phyloP scores from a whole-genome alignment of 2,888 invertebrate genomes.

The Luffia ferchaultella region DNA sequence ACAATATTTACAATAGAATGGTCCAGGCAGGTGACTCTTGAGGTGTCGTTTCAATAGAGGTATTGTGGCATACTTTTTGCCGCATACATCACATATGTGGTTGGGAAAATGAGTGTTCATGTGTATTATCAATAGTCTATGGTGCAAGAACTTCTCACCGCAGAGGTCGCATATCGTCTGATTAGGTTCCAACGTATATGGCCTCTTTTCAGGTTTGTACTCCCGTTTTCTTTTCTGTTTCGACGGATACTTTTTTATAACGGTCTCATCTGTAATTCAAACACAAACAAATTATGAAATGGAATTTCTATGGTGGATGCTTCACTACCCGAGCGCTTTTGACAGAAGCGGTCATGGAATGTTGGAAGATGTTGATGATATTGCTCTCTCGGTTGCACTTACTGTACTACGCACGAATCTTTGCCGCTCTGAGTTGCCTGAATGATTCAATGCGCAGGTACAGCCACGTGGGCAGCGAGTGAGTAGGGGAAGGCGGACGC shows the following conservation, averaged over 20 bases:
- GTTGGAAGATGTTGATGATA: too few relatives aligned
- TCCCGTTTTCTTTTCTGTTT: neutral
- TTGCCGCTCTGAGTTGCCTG: too few relatives aligned
- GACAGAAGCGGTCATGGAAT: too few relatives aligned
- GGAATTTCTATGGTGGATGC: too few relatives aligned
- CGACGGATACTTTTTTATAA: neutral
- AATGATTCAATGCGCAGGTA: too few relatives aligned
- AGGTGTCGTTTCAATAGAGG: constrained; percentile 18
- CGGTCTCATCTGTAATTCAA: neutral
- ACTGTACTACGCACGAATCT: too few relatives aligned
- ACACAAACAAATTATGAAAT: too few relatives aligned
- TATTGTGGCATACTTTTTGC: constrained; percentile 21
- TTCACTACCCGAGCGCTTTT: too few relatives aligned
- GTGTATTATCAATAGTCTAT: constrained; percentile 24
- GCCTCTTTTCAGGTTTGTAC: neutral
- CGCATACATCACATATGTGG: constrained; percentile 23
- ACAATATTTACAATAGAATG: constrained; percentile 44
- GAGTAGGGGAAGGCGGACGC: too few relatives aligned
- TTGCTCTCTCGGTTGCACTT: too few relatives aligned
- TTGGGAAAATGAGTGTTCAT: constrained; percentile 27
- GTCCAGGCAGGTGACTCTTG: constrained; percentile 21
- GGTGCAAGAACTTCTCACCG: constrained; percentile 18
- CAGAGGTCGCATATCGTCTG: constrained; percentile 17
- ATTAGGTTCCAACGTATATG: neutral
- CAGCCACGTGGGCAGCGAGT: too few relatives aligned